Base-by-base conservation (phyloP, 2,113 vertebrate genomes). In the Pandion haliaetus region DNA sequence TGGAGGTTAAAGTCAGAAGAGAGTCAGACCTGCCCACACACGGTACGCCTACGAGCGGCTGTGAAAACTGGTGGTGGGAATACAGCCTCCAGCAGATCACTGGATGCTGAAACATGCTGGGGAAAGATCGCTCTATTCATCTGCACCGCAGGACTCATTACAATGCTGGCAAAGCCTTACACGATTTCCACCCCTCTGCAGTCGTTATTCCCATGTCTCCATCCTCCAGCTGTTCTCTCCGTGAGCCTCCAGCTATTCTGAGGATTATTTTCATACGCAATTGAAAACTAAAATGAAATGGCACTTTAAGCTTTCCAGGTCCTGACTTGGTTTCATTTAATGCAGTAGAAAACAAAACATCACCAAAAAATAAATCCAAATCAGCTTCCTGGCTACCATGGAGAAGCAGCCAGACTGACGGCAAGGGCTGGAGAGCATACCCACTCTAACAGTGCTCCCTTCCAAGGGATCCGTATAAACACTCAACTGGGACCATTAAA, bases 71-170 rank as follows among this genome's bases (percentile, higher is more conserved):
- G 73, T 4, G 10, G 57, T 40, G 80, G 91, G 55, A 86, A 47
- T 14, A 5, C 38, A 57, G 86, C 45, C 85, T 83, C 77, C 77
- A 40, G 89, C 85, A 61, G 59, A n/a, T 40, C 32, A 5, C 32
- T 10, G 85, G 85, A 49, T 70, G 77, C 77, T 40, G 55, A 24
- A 18, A 26, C 72, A 55, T 2, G 77, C 88, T 50, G 77, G 38
- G 62, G 50, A 82, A 29, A 59, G 77, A 50, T 76, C 7, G 3
- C 36, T 79, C 67, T 29, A 50, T 57, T 31, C 86, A 80, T 70
- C 80, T 47, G 87, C 95, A 76, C 85, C 54, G 88, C 91, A 92
- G 92, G 87, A 61, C 74, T 91, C 83, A 73, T 77, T 59, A 38
- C 1, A 5, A 61, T 62, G 88, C 88, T 93, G 90, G 62, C 93